Conservation (phyloP, 2,888 invertebrate genomes). For the Macropis europaea region DNA sequence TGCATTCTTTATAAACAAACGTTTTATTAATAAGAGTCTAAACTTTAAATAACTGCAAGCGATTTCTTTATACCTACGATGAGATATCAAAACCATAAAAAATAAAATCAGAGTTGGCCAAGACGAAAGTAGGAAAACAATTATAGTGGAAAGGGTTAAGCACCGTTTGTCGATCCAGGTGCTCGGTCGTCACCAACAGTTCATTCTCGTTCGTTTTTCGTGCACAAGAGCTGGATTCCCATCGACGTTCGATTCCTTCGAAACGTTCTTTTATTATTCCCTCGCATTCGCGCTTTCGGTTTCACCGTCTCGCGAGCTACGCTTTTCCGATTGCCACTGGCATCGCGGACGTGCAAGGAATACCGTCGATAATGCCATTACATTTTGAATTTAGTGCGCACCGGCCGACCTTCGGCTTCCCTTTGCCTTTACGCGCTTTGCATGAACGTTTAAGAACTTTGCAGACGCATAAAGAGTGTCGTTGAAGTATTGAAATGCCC, state of each 20-base stretch:
- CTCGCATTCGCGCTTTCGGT: slow-evolving; percentile 13
- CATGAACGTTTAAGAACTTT: slow-evolving; percentile 47
- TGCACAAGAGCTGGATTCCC: slow-evolving; percentile 11
- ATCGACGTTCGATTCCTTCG: slow-evolving; percentile 1
- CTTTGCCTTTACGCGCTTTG: slow-evolving; percentile 42
- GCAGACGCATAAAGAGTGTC: slow-evolving; percentile 45
- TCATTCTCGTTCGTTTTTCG: too few relatives aligned
- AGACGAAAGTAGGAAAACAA: too few relatives aligned
- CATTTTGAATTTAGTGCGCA: slow-evolving; percentile 62
- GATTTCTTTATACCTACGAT: too few relatives aligned
- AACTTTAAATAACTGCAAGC: too few relatives aligned
- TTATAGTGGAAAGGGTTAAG: too few relatives aligned
- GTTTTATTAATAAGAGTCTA: too few relatives aligned
- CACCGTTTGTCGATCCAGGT: too few relatives aligned
- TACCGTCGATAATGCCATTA: slow-evolving; percentile 60
- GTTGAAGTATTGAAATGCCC: slow-evolving; percentile 40
- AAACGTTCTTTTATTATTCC: slow-evolving; percentile 25
- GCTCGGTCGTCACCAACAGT: too few relatives aligned
- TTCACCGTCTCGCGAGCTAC: slow-evolving; percentile 24
- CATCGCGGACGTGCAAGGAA: slow-evolving; percentile 59
- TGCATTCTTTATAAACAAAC: too few relatives aligned
- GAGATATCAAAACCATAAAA: too few relatives aligned
- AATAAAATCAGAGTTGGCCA: too few relatives aligned
- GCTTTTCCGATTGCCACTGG: slow-evolving; percentile 43
- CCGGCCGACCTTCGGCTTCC: slow-evolving; percentile 56